Conservation (phyloP, 1,140 invertebrate species). For the Prorops nasuta region DNA sequence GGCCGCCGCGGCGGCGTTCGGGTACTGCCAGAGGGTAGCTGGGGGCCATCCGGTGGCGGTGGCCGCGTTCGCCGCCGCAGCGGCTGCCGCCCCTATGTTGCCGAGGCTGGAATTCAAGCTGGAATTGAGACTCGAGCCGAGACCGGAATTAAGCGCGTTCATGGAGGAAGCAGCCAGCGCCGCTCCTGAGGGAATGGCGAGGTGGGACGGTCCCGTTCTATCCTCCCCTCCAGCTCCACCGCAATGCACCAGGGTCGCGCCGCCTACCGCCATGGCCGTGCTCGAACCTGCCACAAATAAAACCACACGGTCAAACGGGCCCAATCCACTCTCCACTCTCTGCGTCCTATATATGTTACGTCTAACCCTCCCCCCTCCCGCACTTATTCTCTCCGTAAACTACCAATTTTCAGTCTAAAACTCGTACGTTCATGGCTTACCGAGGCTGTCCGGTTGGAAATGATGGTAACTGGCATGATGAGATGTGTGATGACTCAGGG, state of each 20-base stretch:
- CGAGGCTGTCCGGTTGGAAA: slow-evolving; percentile 48
- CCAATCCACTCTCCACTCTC: too few relatives aligned
- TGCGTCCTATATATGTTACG: too few relatives aligned
- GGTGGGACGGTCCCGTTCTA: slow-evolving; percentile 53
- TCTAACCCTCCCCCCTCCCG: too few relatives aligned
- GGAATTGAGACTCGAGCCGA: slow-evolving; percentile 54
- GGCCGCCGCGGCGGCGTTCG: slow-evolving; percentile 48
- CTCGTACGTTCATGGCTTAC: too few relatives aligned
- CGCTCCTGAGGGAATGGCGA: slow-evolving; percentile 53
- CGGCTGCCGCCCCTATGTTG: slow-evolving; percentile 46
- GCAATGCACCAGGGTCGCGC: slow-evolving; percentile 49
- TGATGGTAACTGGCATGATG: slow-evolving; percentile 52
- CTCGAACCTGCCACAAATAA: slow-evolving; percentile 54
- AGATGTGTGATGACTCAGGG: slow-evolving; percentile 50
- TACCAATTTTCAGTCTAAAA: too few relatives aligned
- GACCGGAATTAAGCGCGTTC: slow-evolving; percentile 50
- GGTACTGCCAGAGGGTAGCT: slow-evolving; percentile 74
- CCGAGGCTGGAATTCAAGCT: slow-evolving; percentile 55
- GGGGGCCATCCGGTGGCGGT: slow-evolving; percentile 55
- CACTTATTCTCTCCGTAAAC: too few relatives aligned
- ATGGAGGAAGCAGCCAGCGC: slow-evolving; percentile 42
- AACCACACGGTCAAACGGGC: too few relatives aligned
- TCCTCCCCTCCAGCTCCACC: slow-evolving; percentile 50
- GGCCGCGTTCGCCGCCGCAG: slow-evolving; percentile 42
- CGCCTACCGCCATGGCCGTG: slow-evolving; percentile 60